Evolutionary conservation across 2,888 invertebrate species (phyloP).

Genomic region (Apeira syringaria): DNA sequence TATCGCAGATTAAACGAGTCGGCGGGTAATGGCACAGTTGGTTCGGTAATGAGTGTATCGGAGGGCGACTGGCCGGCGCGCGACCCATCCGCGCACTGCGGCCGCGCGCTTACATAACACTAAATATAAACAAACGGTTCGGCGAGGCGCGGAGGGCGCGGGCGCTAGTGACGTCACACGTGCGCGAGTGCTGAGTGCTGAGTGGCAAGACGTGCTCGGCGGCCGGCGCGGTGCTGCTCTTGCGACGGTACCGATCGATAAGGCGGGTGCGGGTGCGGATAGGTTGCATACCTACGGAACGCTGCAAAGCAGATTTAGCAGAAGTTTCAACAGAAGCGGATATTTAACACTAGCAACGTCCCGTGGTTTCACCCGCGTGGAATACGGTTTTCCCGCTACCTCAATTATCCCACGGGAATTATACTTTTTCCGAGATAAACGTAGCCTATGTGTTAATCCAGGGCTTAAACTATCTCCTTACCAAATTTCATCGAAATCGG

Average conservation of each 20-base stretch:
- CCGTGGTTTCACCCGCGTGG: no score
- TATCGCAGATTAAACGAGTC: neutral
- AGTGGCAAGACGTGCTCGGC: slow-evolving; percentile 12
- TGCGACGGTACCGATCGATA: neutral
- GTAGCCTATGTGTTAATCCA: no score
- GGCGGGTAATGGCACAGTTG: neutral
- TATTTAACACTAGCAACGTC: no score
- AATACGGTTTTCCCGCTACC: no score
- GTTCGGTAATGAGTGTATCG: neutral
- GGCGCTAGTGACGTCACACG: neutral
- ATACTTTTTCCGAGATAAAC: no score
- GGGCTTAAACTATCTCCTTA: no score
- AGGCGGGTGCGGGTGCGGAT: no score
- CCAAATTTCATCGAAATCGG: no score
- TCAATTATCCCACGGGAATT: no score
- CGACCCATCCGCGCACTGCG: slow-evolving; percentile 37
- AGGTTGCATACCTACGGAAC: no score
- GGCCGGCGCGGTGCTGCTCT: neutral
- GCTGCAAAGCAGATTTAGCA: no score
- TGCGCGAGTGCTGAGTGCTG: slow-evolving; percentile 3
- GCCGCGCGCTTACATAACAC: slow-evolving; percentile 36
- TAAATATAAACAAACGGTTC: slow-evolving; percentile 37
- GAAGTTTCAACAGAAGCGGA: no score
- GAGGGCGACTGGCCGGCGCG: slow-evolving; percentile 25
- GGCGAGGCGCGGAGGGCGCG: slow-evolving; percentile 4